Conservation (phyloP, 1,140 invertebrate species). For the Ylistrum balloti region DNA sequence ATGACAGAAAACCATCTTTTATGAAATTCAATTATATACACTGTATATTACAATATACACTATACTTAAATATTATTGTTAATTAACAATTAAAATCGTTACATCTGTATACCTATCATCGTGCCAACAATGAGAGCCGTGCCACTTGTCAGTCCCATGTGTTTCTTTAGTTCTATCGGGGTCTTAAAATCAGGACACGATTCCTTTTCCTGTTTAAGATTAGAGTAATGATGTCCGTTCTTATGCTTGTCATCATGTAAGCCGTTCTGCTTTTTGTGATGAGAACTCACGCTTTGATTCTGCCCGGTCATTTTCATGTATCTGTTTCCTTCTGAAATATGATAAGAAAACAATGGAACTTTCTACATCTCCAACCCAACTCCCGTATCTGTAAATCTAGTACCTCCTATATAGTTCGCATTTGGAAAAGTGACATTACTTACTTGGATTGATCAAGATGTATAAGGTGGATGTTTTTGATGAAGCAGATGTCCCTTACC, state of each 20-base stretch:
- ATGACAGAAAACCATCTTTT: too few species aligned
- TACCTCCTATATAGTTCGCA: too few species aligned
- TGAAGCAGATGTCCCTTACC: too few species aligned
- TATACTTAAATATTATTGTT: too few species aligned
- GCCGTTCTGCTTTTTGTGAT: not conserved
- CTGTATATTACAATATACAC: too few species aligned
- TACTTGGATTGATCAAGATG: too few species aligned
- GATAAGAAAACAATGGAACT: not conserved
- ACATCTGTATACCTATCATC: slow-evolving; percentile 74
- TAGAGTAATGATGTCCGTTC: not conserved
- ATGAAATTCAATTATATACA: too few species aligned
- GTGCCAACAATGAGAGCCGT: slow-evolving; percentile 77
- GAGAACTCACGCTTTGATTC: not conserved
- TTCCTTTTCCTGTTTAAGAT: not conserved
- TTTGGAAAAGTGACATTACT: too few species aligned
- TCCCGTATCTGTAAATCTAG: too few species aligned
- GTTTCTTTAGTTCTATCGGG: slow-evolving; percentile 63
- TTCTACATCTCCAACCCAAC: too few species aligned
- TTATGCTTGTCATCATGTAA: not conserved
- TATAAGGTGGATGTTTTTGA: too few species aligned
- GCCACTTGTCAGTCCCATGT: slow-evolving; percentile 67
- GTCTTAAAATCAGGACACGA: not conserved
- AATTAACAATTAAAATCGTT: too few species aligned
- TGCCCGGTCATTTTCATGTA: not conserved
- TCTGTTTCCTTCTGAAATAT: not conserved